phyloP scores from a whole-genome alignment of 2,113 vertebrate genomes.

The Elephantulus edwardii region DNA sequence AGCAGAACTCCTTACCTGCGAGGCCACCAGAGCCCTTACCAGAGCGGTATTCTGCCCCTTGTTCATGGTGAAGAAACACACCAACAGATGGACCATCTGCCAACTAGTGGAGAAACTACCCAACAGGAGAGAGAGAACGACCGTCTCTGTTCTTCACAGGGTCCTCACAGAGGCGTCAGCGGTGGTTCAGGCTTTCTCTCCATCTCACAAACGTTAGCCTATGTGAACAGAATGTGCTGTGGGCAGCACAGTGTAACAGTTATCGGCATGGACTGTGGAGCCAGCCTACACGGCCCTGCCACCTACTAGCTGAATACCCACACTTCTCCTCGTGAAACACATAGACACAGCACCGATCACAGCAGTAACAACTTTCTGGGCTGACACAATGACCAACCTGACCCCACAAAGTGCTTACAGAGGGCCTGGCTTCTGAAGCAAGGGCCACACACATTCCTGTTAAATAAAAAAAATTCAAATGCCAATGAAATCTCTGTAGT shows the following conservation, averaged over 20 bases:
- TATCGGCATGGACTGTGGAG: neutral
- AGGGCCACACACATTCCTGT: too few species aligned
- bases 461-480: too few species aligned
- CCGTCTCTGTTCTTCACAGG: neutral
- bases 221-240: rapidly evolving
- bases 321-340: neutral
- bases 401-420: too few species aligned
- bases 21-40: too few species aligned
- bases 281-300: neutral
- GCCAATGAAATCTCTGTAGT: too few species aligned
- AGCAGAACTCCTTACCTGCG: too few species aligned
- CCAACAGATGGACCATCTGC: rapidly evolving
- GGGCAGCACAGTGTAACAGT: too few species aligned
- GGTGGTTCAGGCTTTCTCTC: neutral
- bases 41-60: too few species aligned
- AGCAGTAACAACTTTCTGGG: rapidly evolving
- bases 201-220: rapidly evolving
- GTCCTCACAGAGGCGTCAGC: too few species aligned
- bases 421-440: neutral
- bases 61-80: too few species aligned
- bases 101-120: neutral
- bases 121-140: neutral
- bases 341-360: rapidly evolving
- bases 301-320: rapidly evolving
- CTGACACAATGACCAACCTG: rapidly evolving